Evolutionary conservation across 1,140 invertebrate species (phyloP), one percentile per base, ranked within the genome.

Genomic region (Trichonephila clavata): DNA sequence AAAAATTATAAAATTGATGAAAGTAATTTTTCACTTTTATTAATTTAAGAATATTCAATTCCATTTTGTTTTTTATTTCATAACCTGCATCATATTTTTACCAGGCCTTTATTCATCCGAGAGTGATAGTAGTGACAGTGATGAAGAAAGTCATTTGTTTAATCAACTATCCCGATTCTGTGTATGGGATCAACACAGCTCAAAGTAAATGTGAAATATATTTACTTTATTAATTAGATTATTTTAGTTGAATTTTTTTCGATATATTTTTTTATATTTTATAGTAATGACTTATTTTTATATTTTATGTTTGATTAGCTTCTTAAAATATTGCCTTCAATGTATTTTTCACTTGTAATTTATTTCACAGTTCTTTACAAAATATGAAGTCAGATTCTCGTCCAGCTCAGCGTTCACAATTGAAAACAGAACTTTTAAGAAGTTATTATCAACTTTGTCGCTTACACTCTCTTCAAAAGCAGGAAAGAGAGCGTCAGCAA

Each of bases 41-140:
- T 50, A 50, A 50, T 50, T 50, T 50, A 50, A 50, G 50, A 50
- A 50, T 50, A 10, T 50, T 50, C 5, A 0, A 50, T 50, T 50
- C 3, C 10, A 13, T 50, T 50, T 10, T 50, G 8, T 50, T 50
- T 50, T 50, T 50, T 50, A 24, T 68, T 68, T 7, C 13, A 13
- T 24, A 20, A 24, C 21, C 14, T 68, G n/a, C 4, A 2, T 18
- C 65, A 68, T 24, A 68, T 27, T 68, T 32, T 4, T 94, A 95
- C 57, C 71, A 96, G 96, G 95, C 83, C 89, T 96, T 86, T 95
- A 95, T 95, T 95, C 95, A 84, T 96, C 95, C 87, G 95, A 96
- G 93, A 95, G 95, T 94, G 95, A 95, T 86, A 90, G 93, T 14
- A 94, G 93, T 77, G 95, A 95, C 81, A 95, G 95, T 95, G 95